Evolutionary conservation across 2,888 invertebrate genomes (phyloP).

Genomic region (Zygogramma bicolorata): DNA sequence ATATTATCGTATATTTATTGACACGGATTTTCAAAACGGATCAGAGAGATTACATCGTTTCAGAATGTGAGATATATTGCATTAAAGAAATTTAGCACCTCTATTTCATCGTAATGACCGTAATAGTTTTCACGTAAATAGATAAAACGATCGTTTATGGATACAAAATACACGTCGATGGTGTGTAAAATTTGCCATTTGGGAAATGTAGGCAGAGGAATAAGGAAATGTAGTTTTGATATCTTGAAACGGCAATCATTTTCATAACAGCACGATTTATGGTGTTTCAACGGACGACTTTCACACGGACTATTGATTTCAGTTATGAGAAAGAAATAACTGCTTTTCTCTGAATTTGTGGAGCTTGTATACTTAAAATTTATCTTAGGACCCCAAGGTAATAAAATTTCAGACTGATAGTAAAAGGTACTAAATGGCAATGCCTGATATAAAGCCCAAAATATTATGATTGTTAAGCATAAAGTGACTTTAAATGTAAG

Average conservation of each 20-base stretch:
- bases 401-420: too few species aligned
- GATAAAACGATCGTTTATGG: neutral
- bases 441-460: too few species aligned
- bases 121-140: neutral
- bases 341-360: too few species aligned
- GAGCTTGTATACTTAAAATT: too few species aligned
- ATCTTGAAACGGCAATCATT: too few species aligned
- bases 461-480: too few species aligned
- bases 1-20: constrained; percentile 35
- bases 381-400: too few species aligned
- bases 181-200: neutral
- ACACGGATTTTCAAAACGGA: constrained; percentile 36
- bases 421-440: too few species aligned
- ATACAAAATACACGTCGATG: neutral
- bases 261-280: neutral
- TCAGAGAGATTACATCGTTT: constrained; percentile 36
- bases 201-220: neutral
- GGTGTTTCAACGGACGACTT: neutral
- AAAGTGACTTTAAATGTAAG: too few species aligned
- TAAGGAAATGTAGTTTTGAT: too few species aligned
- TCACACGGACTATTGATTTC: too few species aligned
- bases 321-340: too few species aligned
- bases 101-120: constrained; percentile 20
- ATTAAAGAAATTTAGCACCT: constrained; percentile 33
- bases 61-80: constrained; percentile 35